Evolutionary conservation across 2,888 invertebrate species (phyloP).

Genomic region (Phragmatobia fuliginosa): DNA sequence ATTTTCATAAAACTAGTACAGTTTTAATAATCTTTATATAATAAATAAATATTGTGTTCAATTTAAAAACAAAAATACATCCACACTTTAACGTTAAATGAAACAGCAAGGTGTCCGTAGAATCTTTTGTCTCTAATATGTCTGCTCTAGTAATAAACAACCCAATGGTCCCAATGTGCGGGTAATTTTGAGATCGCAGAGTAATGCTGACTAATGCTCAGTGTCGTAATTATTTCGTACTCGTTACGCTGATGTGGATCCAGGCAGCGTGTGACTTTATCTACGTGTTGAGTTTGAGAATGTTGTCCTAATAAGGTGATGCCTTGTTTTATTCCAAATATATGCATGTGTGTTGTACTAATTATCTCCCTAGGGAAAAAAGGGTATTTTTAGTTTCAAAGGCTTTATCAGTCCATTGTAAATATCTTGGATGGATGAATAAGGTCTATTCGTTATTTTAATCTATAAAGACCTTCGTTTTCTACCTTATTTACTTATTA

Average conservation of each 20-base stretch:
- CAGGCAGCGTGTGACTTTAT: conserved; percentile 32
- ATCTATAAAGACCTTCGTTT: no score
- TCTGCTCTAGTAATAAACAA: conserved; percentile 10
- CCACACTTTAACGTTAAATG: not conserved
- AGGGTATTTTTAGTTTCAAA: not conserved
- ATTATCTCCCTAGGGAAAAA: not conserved
- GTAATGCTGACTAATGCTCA: conserved; percentile 56
- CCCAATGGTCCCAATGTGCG: conserved; percentile 23
- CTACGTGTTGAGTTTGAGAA: conserved; percentile 37
- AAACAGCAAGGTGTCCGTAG: not conserved
- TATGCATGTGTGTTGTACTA: not conserved
- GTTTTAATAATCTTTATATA: no score
- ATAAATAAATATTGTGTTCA: no score
- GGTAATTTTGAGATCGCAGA: conserved; percentile 40
- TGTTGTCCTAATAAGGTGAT: conserved; percentile 35
- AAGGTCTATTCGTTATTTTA: not conserved
- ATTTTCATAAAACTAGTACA: no score
- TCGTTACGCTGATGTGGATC: conserved; percentile 55
- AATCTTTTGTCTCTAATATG: not conserved
- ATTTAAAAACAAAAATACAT: no score
- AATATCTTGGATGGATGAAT: not conserved
- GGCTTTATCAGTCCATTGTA: not conserved
- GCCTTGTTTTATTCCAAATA: not conserved
- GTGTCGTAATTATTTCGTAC: conserved; percentile 55
- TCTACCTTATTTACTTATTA: no score